Percentiles rank a stretch among this genome's conserved stretches.
These are phyloP conservation scores for Chrysopilus asiliformis DNA, from an alignment of 2,888 invertebrate genomes.

Conservation along the genomic window DNA sequence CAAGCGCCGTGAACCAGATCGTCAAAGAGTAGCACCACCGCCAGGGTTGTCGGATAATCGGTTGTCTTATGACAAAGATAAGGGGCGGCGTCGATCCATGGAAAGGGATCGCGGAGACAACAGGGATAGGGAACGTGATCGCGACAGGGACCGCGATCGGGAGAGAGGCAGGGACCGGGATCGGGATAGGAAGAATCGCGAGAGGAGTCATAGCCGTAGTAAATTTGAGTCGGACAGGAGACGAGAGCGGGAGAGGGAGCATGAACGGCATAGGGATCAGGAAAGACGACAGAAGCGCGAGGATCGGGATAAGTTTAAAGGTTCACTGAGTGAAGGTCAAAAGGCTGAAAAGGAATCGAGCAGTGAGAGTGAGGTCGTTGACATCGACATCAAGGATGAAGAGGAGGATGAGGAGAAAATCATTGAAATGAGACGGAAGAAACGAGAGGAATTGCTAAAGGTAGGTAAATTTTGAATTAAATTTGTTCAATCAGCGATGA, in stretches of 20 bases:
- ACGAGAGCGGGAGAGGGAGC: conserved; percentile 28
- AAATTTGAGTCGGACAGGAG: conserved; percentile 33
- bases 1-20: conserved; percentile 22
- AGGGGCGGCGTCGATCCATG: conserved; percentile 31
- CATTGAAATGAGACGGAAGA: conserved; percentile 75
- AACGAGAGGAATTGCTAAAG: conserved; percentile 76
- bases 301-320: conserved; percentile 47
- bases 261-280: conserved; percentile 29
- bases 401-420: conserved; percentile 89
- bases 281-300: conserved; percentile 32
- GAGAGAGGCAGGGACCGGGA: conserved; percentile 33
- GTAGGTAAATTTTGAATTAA: too few species aligned
- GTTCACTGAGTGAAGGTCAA: conserved; percentile 67
- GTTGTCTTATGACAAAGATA: conserved; percentile 23
- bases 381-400: conserved; percentile 65
- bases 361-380: conserved; percentile 52
- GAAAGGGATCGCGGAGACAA: conserved; percentile 28
- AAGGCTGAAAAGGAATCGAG: conserved; percentile 53
- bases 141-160: conserved; percentile 22
- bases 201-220: conserved; percentile 32
- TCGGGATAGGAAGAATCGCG: conserved; percentile 25
- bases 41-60: not conserved
- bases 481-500: too few species aligned
- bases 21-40: too few species aligned
- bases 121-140: conserved; percentile 22